Conservation (phyloP, 2,113 vertebrate genomes). For the Pygathrix nemaeus region DNA sequence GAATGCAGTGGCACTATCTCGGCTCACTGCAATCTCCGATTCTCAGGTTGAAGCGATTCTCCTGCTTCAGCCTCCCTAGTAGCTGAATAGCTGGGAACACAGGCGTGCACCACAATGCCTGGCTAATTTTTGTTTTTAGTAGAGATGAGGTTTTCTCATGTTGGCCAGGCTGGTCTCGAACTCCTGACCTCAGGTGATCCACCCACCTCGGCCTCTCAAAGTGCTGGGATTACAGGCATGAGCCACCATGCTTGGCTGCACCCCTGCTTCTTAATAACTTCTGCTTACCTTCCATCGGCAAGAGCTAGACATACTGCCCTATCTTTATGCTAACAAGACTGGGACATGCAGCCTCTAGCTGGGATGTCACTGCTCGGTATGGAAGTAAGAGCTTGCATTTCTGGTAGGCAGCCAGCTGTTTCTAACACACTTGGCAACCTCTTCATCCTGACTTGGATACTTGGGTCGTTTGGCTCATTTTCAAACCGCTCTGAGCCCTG, state of each 20-base stretch:
- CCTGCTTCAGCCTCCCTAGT: too few relatives aligned
- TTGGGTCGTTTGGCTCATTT: not conserved
- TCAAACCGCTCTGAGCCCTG: not conserved
- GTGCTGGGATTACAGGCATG: too few relatives aligned
- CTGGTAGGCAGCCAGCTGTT: not conserved
- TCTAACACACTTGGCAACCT: not conserved
- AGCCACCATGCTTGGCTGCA: not conserved
- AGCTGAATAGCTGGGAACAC: too few relatives aligned
- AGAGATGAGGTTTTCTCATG: too few relatives aligned
- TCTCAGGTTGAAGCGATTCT: accelerated
- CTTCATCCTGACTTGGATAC: not conserved
- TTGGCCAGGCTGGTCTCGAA: too few relatives aligned
- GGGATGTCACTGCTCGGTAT: not conserved
- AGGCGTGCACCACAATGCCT: too few relatives aligned
- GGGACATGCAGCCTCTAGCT: not conserved
- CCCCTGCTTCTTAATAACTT: not conserved
- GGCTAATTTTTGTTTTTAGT: too few relatives aligned
- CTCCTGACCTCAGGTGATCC: too few relatives aligned
- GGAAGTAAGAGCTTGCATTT: not conserved
- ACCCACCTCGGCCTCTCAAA: too few relatives aligned
- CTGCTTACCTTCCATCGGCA: not conserved
- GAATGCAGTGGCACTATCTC: too few relatives aligned
- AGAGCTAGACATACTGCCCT: not conserved
- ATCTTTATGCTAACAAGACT: not conserved
- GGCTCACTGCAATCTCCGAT: too few relatives aligned